Conservation (phyloP, 30 jellyfish, hydroid and myxozoan genomes). For the Sanderia malayensis region DNA sequence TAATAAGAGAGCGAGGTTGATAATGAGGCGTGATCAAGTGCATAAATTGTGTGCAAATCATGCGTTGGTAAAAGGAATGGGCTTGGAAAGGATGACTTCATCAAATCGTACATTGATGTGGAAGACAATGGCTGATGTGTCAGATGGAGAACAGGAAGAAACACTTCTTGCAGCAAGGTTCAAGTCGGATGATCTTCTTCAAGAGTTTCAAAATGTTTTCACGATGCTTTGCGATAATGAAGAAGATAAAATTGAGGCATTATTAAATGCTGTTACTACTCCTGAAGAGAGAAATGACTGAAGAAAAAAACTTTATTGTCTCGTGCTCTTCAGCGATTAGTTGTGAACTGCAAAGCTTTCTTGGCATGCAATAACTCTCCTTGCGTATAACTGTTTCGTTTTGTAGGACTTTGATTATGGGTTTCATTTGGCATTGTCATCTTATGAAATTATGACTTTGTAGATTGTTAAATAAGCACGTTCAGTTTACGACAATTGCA, state of each 20-base stretch:
- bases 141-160: constrained; percentile 75
- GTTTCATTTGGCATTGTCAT: no score
- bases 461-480: no score
- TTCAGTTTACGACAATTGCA: no score
- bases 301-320: no score
- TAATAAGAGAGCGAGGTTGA: constrained; percentile 37
- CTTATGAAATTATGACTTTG: no score
- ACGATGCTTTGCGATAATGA: constrained; percentile 16
- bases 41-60: constrained; percentile 85
- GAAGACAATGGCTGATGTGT: constrained; percentile 71
- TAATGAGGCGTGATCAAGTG: constrained; percentile 89
- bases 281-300: no score
- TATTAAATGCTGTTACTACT: not conserved
- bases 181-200: constrained; percentile 30
- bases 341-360: no score
- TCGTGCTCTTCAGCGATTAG: no score
- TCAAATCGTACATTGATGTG: constrained; percentile 69
- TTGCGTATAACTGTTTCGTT: no score
- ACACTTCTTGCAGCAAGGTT: constrained; percentile 77
- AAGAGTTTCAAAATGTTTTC: constrained; percentile 33
- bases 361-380: no score
- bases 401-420: no score
- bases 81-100: constrained; percentile 43
- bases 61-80: constrained; percentile 46
- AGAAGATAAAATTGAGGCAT: not conserved